A percentile compares a stretch with the other conserved stretches of the same genome.
phyloP scores from a whole-genome alignment of 1,140 invertebrate genomes.

The Tenebrio molitor region DNA sequence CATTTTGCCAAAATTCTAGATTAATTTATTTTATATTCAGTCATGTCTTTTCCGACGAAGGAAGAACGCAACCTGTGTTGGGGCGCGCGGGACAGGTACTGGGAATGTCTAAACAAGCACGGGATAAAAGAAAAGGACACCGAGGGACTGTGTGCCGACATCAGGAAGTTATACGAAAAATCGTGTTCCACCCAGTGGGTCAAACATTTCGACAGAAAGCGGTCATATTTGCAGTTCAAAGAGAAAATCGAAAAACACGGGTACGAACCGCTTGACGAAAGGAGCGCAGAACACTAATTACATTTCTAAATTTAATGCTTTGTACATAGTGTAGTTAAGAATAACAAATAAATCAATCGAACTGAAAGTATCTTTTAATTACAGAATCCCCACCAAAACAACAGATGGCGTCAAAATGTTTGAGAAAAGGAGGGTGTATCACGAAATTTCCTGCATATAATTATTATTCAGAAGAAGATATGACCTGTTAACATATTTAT shows the following conservation, averaged over 20 bases:
- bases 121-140: constrained; percentile 67
- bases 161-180: constrained; percentile 84
- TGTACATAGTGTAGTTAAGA: constrained; percentile 31
- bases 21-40: constrained; percentile 48
- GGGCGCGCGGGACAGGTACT: constrained; percentile 87
- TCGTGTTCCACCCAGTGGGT: constrained; percentile 92
- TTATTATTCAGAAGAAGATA: neutral
- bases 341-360: neutral
- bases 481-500: neutral
- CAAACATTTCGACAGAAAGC: constrained; percentile 93
- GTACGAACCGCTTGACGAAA: constrained; percentile 77
- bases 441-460: constrained; percentile 55
- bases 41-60: constrained; percentile 89
- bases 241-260: constrained; percentile 88
- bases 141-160: constrained; percentile 74
- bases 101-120: constrained; percentile 85
- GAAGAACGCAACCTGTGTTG: constrained; percentile 86
- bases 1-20: constrained; percentile 30
- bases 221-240: constrained; percentile 90
- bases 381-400: constrained; percentile 60
- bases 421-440: constrained; percentile 58
- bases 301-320: constrained; percentile 4
- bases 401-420: constrained; percentile 51
- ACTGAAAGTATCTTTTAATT: constrained; percentile 57
- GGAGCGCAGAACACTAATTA: constrained; percentile 31